Evolutionary conservation across 2,113 vertebrate species (phyloP), one percentile per base, ranked within the genome.

Genomic region (Chionomys nivalis): DNA sequence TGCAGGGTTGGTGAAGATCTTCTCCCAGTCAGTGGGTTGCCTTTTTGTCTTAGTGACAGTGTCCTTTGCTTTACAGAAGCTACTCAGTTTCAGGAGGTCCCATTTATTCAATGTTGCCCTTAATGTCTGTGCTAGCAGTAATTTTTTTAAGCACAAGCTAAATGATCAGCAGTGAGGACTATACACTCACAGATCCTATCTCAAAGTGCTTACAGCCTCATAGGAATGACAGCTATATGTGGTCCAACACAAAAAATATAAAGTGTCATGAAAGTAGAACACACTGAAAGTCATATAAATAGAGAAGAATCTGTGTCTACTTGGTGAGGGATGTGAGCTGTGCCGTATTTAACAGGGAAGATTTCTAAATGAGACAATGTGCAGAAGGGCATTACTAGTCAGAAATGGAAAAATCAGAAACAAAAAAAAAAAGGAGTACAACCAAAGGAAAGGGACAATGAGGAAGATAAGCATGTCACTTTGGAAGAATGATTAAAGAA

Each of bases 141-240:
- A 89, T 33, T 91, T 89, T 91, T 14, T 63, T 47, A 61, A 92
- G 63, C 39, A 92, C 23, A 86, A 95, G 89, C 61, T 83, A 90
- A 66, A 87, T 66, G 52, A 92, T 70, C 42, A 93, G 21, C 73
- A 95, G 49, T 85, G 44, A 42, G 76, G 28, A 83, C 1, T 49
- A 92, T 31, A 92, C 21, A 90, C 65, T 1, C 90, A 14, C 0
- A 90, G 11, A 90, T 72, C 47, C 31, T 82, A 65, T 23, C 66
- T 92, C 31, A 87, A 82, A 21, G 61, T 75, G 85, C 36, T 44
- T 87, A 66, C n/a, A 42, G 24, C 47, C 21, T 89, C 77, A 96
- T 2, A 86, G 77, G 39, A 94, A 95, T 65, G n/a, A 76, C 75
- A 93, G 90, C 89, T 31, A 75, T 7, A 73, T 75, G 7, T 91